phyloP scores from a whole-genome alignment of 2,888 invertebrate species.

The Rotaria magnacalcarata region DNA sequence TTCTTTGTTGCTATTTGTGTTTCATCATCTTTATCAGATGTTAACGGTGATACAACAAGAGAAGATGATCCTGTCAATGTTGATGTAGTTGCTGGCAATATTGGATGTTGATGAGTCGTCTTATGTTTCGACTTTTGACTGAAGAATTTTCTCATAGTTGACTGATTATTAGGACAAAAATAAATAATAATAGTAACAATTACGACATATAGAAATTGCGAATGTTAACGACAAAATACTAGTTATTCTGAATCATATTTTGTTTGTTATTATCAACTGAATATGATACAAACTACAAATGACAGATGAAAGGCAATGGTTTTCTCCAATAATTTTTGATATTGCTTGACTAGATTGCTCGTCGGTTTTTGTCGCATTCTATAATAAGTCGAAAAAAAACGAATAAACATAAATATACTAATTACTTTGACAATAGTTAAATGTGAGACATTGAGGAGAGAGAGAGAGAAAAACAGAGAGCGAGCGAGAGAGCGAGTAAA shows the following conservation, averaged over 20 bases:
- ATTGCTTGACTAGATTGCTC: not conserved
- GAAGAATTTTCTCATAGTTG: conserved; percentile 35
- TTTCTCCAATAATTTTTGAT: not conserved
- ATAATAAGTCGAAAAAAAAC: not conserved
- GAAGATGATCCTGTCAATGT: not conserved
- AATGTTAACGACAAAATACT: not conserved
- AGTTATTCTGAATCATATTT: conserved; percentile 1
- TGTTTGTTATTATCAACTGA: not conserved
- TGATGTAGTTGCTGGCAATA: not conserved
- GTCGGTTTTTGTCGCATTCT: not conserved
- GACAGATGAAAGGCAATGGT: not conserved
- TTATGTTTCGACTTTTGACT: not conserved
- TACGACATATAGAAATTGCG: not conserved
- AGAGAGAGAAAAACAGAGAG: not conserved
- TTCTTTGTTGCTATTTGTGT: not conserved
- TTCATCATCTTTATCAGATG: conserved; percentile 17
- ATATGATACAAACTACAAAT: not conserved
- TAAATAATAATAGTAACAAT: not conserved
- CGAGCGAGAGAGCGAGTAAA: not conserved
- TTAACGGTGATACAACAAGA: not conserved
- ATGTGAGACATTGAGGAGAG: not conserved
- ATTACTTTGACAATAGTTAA: not conserved
- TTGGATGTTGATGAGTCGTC: not conserved
- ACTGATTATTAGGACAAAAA: not conserved
- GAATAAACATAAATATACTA: not conserved